Base-by-base conservation (phyloP, 2,113 vertebrate genomes). In the Desmodus rotundus region DNA sequence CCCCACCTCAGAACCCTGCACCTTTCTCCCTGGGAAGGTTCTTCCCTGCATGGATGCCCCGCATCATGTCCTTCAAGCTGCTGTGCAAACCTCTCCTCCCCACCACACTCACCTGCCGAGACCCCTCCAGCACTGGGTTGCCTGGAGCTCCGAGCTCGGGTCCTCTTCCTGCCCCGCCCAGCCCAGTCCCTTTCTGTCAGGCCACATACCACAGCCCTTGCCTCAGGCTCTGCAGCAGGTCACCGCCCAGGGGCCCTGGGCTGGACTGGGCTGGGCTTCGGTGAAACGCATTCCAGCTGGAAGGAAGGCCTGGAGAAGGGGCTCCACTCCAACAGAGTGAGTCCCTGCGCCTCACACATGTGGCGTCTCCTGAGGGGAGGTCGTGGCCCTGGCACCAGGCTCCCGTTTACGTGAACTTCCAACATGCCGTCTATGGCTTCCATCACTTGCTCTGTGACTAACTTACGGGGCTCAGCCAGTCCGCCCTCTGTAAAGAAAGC, bases 1-100 rank as follows among this genome's bases (percentile, higher is more conserved):
- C 80, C 36, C 20, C 16, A 20, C 77, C 58, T 4, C 61, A 22
- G 93, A 84, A 9, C 67, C 67, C 87, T 94, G 85, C 77, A 92
- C 92, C 54, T 0, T 0, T 43, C 28, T 28, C 70, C 22, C 45
- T 19, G 65, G 33, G 76, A 84, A 84, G 36, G 22, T 16, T 14
- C 81, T 65, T 38, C 36, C 36, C 16, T 15, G 4, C 13, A 2
- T 4, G 12, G 31, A 33, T 10, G 52, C 12, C 65, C 45, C 50
- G 56, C 65, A 20, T 12, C 5, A 2, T 72, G 16, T 15, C 7
- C 2, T 22, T 74, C 38, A 74, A 87, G 17, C 76, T 63, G 9
- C 22, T 8, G 26, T 14, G 56, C 52, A 14, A 2, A 41, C 2
- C 1, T 20, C 50, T 41, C 76, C 19, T 72, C 26, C 19, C 14